phyloP scores from a whole-genome alignment of 2,888 invertebrate species.

The Pantelozetes paolii region DNA sequence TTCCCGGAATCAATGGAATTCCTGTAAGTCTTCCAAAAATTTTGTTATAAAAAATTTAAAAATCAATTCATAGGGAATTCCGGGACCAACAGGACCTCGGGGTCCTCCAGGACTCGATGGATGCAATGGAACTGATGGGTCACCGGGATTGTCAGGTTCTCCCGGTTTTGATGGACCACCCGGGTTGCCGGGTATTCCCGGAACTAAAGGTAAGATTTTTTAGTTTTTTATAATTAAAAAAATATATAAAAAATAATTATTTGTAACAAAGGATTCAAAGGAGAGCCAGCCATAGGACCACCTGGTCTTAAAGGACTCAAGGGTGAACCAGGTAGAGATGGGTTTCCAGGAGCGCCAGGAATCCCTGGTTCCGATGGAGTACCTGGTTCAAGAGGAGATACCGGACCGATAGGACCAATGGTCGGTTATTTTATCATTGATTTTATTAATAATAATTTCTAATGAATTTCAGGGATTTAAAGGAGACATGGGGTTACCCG shows the following conservation, averaged over 20 bases:
- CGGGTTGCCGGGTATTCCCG: constrained; percentile 27
- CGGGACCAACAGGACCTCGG: constrained; percentile 44
- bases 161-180: constrained; percentile 58
- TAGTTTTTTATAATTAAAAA: background rate
- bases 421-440: too few relatives aligned
- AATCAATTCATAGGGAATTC: constrained; percentile 35
- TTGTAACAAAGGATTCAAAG: constrained; percentile 43
- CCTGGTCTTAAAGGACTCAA: constrained; percentile 58
- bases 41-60: constrained; percentile 51
- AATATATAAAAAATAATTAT: too few relatives aligned
- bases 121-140: constrained; percentile 44
- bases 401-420: constrained; percentile 2
- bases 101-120: constrained; percentile 40
- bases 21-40: constrained; percentile 54
- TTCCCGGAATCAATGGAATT: constrained; percentile 69
- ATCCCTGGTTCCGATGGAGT: constrained; percentile 36
- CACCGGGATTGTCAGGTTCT: constrained; percentile 62
- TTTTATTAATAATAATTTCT: background rate
- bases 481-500: constrained; percentile 4
- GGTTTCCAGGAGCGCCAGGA: constrained; percentile 36
- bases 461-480: constrained; percentile 14
- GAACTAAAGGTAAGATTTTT: constrained; percentile 7
- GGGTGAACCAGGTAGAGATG: constrained; percentile 58
- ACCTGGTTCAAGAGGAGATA: constrained; percentile 1
- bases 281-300: constrained; percentile 44